These are phyloP conservation scores for Eudiplozoon nipponicum DNA, from an alignment of 2,888 invertebrate genomes.

Conservation along the genomic window DNA sequence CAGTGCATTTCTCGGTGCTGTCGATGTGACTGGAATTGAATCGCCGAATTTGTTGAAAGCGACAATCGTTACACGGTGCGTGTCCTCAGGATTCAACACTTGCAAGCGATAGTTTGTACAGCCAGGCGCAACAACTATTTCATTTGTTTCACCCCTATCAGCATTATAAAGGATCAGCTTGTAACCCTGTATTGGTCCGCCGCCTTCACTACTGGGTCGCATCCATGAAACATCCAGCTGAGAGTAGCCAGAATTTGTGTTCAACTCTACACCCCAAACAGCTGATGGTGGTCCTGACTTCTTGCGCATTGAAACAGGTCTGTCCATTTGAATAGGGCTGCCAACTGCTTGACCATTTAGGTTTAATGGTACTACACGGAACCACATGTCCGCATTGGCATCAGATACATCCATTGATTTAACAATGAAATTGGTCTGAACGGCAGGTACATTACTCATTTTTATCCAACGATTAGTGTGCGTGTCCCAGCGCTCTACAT, in stretches of 20 bases:
- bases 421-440: too few relatives aligned
- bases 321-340: slow-evolving; percentile 12
- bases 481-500: too few relatives aligned
- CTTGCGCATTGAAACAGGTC: slow-evolving; percentile 6
- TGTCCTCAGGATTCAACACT: slow-evolving; percentile 7
- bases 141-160: slow-evolving; percentile 4
- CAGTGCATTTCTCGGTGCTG: neutral
- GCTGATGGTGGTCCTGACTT: slow-evolving; percentile 3
- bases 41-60: slow-evolving; percentile 6
- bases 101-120: too few relatives aligned
- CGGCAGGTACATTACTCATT: too few relatives aligned
- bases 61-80: slow-evolving; percentile 4
- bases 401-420: too few relatives aligned
- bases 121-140: too few relatives aligned
- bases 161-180: slow-evolving; percentile 10
- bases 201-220: slow-evolving; percentile 14
- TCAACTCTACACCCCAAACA: too few relatives aligned
- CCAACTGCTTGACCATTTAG: slow-evolving; percentile 8
- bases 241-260: too few relatives aligned
- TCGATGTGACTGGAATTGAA: slow-evolving; percentile 5
- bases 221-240: slow-evolving; percentile 9
- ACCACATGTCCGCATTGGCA: too few relatives aligned
- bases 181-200: slow-evolving; percentile 12
- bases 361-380: slow-evolving; percentile 12
- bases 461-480: too few relatives aligned